phyloP scores from a whole-genome alignment of 2,113 vertebrate species.

The Leptosomus discolor region DNA sequence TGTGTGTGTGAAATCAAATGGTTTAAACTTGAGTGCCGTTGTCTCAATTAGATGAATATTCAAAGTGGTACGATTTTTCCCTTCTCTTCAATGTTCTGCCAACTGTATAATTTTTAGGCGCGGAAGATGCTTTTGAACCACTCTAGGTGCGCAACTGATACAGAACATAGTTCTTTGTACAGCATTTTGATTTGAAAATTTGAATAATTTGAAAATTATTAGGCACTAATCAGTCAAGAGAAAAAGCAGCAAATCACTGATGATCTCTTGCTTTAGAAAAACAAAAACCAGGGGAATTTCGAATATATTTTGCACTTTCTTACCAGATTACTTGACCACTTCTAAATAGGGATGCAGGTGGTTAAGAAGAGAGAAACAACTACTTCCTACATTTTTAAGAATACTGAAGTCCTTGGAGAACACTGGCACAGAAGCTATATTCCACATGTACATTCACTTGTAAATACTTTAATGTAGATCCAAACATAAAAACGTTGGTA shows the following conservation, averaged over 20 bases:
- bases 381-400: background rate
- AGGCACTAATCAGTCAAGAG: background rate
- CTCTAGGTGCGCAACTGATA: background rate
- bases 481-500: background rate
- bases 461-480: conserved; percentile 16
- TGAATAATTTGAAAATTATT: background rate
- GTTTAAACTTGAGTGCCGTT: background rate
- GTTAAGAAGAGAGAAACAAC: background rate
- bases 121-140: background rate
- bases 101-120: background rate
- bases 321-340: background rate
- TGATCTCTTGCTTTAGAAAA: background rate
- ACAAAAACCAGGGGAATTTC: background rate
- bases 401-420: background rate
- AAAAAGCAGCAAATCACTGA: background rate
- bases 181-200: background rate
- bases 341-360: background rate
- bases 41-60: background rate
- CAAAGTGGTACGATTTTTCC: background rate
- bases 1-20: background rate
- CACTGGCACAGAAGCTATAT: background rate
- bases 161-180: background rate
- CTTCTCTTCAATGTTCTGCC: background rate
- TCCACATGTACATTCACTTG: conserved; percentile 23
- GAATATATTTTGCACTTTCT: background rate